Percentiles rank a stretch among this genome's conserved stretches.
These are phyloP conservation scores for Dynastes grantii DNA, from an alignment of 2,888 invertebrate genomes.

Conservation along the genomic window DNA sequence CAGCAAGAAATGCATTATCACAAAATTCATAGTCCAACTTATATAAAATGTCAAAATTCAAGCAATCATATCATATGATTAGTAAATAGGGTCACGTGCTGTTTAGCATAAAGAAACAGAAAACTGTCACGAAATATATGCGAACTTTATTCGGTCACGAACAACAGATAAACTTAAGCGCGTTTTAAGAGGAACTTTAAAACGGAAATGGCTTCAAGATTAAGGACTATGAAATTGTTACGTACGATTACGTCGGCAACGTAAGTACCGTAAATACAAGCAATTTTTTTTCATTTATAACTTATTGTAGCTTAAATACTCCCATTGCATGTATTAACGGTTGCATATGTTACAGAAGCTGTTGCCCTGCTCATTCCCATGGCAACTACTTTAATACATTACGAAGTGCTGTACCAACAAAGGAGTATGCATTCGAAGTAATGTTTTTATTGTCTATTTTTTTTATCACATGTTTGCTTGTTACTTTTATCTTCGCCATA, in stretches of 20 bases:
- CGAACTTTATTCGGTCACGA: too few relatives aligned
- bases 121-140: not conserved
- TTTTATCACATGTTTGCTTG: slow-evolving; percentile 1
- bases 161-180: too few relatives aligned
- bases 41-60: too few relatives aligned
- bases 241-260: slow-evolving; percentile 51
- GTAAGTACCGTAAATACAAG: slow-evolving; percentile 49
- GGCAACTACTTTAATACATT: slow-evolving; percentile 66
- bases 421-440: slow-evolving; percentile 88
- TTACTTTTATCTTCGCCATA: not conserved
- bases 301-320: not conserved
- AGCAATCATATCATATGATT: slow-evolving; percentile 19
- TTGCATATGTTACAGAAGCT: slow-evolving; percentile 74
- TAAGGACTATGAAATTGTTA: slow-evolving; percentile 52
- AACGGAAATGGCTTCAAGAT: slow-evolving; percentile 51
- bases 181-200: not conserved
- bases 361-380: slow-evolving; percentile 84
- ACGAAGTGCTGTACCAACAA: slow-evolving; percentile 70
- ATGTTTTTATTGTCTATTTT: not conserved
- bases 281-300: slow-evolving; percentile 6
- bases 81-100: slow-evolving; percentile 5
- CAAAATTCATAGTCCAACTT: not conserved
- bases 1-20: not conserved
- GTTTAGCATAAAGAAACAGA: slow-evolving; percentile 18
- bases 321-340: too few relatives aligned